Conservation (phyloP, 2,888 invertebrate species). For the Acrobasis suavella region DNA sequence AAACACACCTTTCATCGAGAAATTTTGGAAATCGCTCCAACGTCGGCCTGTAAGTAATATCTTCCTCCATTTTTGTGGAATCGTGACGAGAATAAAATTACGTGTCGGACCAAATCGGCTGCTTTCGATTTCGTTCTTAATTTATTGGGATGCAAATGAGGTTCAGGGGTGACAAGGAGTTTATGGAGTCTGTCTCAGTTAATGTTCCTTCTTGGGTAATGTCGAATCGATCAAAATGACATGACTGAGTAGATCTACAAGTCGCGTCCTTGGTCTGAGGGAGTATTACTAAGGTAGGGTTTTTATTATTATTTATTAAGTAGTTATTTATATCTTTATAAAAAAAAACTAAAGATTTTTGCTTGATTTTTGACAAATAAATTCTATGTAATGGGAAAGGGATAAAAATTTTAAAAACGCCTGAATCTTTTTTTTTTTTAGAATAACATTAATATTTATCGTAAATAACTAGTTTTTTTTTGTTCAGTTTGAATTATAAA, state of each 20-base stretch:
- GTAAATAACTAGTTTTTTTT: no score
- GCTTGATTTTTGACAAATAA: no score
- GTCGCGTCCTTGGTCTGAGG: no score
- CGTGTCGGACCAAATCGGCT: conserved; percentile 26
- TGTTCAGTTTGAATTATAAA: no score
- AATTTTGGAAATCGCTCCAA: conserved; percentile 44
- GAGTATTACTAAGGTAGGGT: background rate
- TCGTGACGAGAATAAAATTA: conserved; percentile 53
- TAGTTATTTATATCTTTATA: no score
- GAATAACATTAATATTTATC: no score
- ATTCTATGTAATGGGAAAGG: no score
- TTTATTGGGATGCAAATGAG: conserved; percentile 44
- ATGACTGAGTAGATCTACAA: background rate
- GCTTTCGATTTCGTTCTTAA: conserved; percentile 41
- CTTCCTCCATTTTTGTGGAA: conserved; percentile 40
- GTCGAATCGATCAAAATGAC: conserved; percentile 1
- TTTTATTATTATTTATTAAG: no score
- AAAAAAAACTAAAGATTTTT: no score
- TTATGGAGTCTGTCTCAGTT: conserved; percentile 29
- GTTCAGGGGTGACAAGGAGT: conserved; percentile 29
- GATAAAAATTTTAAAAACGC: no score
- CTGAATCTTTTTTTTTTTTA: no score
- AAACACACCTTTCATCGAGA: conserved; percentile 34
- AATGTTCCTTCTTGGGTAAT: conserved; percentile 4
- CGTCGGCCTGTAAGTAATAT: conserved; percentile 36